Evolutionary conservation across 2,113 vertebrate species (phyloP).

Genomic region (Macrotis lagotis): DNA sequence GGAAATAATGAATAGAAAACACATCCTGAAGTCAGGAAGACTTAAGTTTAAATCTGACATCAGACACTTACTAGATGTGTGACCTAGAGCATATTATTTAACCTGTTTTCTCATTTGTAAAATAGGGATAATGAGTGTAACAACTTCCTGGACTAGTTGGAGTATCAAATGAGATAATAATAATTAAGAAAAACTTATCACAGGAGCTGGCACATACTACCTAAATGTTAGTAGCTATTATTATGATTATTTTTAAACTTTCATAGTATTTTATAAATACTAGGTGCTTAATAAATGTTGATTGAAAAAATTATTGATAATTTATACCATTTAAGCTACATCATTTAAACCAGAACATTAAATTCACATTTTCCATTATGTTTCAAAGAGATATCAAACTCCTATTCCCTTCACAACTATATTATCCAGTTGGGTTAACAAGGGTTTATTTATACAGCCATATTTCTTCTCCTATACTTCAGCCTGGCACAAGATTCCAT

Average conservation of each 20-base stretch:
- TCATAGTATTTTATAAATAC: background rate
- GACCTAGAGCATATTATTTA: background rate
- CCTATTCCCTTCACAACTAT: background rate
- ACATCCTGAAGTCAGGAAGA: too few species aligned
- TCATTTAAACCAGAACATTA: background rate
- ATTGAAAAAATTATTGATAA: background rate
- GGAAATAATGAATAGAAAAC: background rate
- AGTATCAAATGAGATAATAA: background rate
- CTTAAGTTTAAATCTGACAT: background rate
- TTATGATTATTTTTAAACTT: background rate
- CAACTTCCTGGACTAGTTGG: background rate
- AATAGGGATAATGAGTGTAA: background rate
- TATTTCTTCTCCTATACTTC: background rate
- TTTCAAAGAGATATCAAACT: background rate
- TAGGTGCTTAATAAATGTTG: background rate
- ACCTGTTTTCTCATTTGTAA: background rate
- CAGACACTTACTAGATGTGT: background rate
- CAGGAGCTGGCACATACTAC: background rate
- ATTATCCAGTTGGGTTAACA: background rate
- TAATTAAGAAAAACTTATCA: background rate
- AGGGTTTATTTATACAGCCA: background rate
- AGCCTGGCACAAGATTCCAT: background rate
- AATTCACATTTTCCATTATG: background rate
- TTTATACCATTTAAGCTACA: background rate
- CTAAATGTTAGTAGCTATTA: background rate